A percentile compares a stretch with the other conserved stretches of the same genome.
These are phyloP conservation scores for Noctua comes DNA, from an alignment of 2,888 invertebrate genomes.

Conservation along the genomic window DNA sequence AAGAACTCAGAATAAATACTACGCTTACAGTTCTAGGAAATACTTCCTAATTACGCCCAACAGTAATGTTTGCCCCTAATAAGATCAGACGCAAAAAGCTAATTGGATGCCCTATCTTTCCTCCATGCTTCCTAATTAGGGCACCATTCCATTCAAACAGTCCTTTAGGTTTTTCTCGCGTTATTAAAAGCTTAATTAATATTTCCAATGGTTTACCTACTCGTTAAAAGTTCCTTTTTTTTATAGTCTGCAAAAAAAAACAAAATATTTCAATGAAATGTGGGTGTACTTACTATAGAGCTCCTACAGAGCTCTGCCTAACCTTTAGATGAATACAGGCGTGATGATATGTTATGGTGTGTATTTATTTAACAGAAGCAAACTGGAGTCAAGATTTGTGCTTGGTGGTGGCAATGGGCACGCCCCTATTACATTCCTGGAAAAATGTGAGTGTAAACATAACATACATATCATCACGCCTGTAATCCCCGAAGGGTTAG, in stretches of 20 bases:
- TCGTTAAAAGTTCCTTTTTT: not conserved
- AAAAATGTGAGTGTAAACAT: too few relatives aligned
- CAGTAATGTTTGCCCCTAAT: slow-evolving; percentile 5
- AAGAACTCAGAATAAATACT: not conserved
- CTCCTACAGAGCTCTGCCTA: too few relatives aligned
- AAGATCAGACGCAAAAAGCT: slow-evolving; percentile 4
- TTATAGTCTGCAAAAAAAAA: not conserved
- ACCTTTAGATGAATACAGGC: too few relatives aligned
- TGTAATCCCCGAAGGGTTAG: too few relatives aligned
- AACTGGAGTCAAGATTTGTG: too few relatives aligned
- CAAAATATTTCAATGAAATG: not conserved
- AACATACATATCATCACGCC: too few relatives aligned
- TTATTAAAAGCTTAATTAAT: not conserved
- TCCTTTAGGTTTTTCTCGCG: not conserved
- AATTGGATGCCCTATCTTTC: not conserved
- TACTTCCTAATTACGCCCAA: slow-evolving; percentile 12
- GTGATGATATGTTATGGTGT: too few relatives aligned
- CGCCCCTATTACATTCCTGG: not conserved
- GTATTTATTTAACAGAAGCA: too few relatives aligned
- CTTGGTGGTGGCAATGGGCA: not conserved
- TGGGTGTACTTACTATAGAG: too few relatives aligned
- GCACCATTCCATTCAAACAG: not conserved
- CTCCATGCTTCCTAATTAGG: not conserved
- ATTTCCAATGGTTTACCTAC: not conserved
- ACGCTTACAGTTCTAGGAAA: not conserved